These are phyloP conservation scores for Timema cristinae DNA, from an alignment of 2,888 invertebrate species.

Conservation along the genomic window DNA sequence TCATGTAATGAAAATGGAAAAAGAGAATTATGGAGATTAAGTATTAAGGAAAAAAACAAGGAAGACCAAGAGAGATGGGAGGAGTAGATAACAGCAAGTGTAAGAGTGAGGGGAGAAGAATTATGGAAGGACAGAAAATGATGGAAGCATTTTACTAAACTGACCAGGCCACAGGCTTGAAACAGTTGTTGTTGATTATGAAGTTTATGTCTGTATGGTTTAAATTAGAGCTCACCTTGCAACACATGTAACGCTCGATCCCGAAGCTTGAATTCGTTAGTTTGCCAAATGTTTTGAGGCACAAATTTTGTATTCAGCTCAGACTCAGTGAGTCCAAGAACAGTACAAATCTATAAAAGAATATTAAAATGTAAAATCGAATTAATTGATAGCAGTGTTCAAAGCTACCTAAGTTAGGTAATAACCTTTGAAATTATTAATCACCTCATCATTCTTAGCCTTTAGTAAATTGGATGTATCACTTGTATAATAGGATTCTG, in stretches of 20 bases:
- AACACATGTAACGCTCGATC: constrained; percentile 89
- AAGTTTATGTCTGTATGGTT: neutral
- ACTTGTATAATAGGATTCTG: no score
- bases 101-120: no score
- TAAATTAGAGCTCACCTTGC: constrained; percentile 53
- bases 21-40: no score
- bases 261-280: constrained; percentile 68
- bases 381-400: no score
- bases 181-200: neutral
- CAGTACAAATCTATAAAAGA: constrained; percentile 44
- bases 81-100: neutral
- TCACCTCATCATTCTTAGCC: no score
- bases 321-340: constrained; percentile 55
- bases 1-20: no score
- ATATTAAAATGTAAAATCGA: neutral
- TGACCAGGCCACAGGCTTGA: no score
- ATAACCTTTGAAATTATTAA: no score
- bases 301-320: constrained; percentile 64
- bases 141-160: no score
- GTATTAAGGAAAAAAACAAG: neutral
- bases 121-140: no score
- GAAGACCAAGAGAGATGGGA: neutral
- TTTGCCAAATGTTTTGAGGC: constrained; percentile 58
- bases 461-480: no score
- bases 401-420: no score